Evolutionary conservation across 2,888 invertebrate genomes (phyloP).

Genomic region (Tuta absoluta): DNA sequence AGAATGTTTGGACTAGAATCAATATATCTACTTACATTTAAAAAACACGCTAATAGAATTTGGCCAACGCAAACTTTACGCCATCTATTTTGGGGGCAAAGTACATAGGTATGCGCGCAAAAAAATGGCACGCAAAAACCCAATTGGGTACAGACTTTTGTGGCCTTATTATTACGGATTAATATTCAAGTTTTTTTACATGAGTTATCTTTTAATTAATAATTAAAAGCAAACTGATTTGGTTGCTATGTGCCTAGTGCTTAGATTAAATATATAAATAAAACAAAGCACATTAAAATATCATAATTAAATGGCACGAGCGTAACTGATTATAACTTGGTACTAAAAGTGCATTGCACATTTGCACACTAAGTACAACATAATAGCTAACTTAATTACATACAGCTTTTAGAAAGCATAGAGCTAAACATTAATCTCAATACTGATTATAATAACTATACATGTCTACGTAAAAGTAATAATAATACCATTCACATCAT

Average conservation of each 20-base stretch:
- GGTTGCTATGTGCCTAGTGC: not conserved
- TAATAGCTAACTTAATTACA: not conserved
- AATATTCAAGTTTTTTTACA: no score
- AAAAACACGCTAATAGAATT: not conserved
- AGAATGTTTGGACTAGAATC: slow-evolving; percentile 6
- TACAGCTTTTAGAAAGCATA: not conserved
- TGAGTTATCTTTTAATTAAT: not conserved
- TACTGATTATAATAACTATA: slow-evolving; percentile 9
- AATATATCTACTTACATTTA: not conserved
- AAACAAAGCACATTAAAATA: not conserved
- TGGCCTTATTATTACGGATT: no score
- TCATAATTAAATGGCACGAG: slow-evolving; percentile 10
- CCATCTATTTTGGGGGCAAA: not conserved
- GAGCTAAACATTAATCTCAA: slow-evolving; percentile 10
- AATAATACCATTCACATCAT: not conserved
- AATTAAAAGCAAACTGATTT: not conserved
- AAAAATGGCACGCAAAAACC: no score
- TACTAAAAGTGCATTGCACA: not conserved
- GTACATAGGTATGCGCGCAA: not conserved
- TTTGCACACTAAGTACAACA: not conserved
- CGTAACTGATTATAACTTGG: not conserved
- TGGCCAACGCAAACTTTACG: no score
- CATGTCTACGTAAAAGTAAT: not conserved
- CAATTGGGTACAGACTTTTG: no score
- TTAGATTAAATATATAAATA: not conserved